Evolutionary conservation across 1,140 invertebrate species (phyloP).

Genomic region (Laupala kohalensis): DNA sequence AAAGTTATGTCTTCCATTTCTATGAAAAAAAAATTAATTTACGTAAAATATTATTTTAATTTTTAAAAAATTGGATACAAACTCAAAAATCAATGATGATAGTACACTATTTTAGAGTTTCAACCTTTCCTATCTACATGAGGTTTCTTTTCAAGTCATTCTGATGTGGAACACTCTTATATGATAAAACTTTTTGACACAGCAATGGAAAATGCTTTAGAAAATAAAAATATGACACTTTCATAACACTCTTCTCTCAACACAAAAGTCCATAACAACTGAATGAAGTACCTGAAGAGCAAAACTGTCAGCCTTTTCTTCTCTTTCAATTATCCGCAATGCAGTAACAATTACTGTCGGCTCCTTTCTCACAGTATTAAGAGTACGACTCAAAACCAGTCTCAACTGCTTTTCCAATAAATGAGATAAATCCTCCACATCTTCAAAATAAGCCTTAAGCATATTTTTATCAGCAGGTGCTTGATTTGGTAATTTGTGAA

Average conservation of each 20-base stretch:
- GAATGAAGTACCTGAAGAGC: conserved; percentile 41
- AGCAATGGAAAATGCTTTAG: no score
- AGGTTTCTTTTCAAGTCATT: no score
- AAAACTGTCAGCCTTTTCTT: conserved; percentile 81
- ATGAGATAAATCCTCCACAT: conserved; percentile 82
- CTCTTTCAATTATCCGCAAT: conserved; percentile 88
- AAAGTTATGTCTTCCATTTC: no score
- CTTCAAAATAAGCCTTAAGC: conserved; percentile 89
- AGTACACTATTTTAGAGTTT: no score
- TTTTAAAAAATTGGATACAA: no score
- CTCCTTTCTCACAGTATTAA: conserved; percentile 89
- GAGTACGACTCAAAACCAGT: conserved; percentile 73
- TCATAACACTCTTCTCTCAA: neutral
- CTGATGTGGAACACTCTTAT: no score
- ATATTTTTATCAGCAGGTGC: conserved; percentile 79
- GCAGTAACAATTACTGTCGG: conserved; percentile 94
- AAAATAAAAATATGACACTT: no score
- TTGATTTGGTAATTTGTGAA: conserved; percentile 87
- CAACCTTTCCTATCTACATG: no score
- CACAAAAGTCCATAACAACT: neutral
- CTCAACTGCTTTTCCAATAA: conserved; percentile 84
- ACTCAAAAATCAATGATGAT: no score
- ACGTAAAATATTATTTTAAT: no score
- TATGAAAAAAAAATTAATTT: no score
- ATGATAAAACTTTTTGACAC: no score